A percentile compares a stretch with the other conserved stretches of the same genome.
These are phyloP conservation scores for Athene noctua DNA, from an alignment of 2,113 vertebrate species.

Conservation along the genomic window DNA sequence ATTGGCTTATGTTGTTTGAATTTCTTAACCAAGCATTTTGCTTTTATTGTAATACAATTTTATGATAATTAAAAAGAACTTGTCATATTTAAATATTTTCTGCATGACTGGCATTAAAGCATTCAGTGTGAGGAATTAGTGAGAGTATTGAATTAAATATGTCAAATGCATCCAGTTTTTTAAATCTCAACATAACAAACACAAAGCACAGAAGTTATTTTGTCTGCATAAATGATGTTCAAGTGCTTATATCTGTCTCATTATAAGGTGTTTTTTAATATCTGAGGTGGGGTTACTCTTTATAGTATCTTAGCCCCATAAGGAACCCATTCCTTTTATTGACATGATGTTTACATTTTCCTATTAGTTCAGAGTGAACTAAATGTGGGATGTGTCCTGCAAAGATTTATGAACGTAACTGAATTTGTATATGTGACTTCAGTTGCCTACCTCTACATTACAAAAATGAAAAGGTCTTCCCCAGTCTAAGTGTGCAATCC, in stretches of 20 bases:
- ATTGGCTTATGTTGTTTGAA: constrained; percentile 13
- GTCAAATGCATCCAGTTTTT: constrained; percentile 13
- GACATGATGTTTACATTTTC: neutral
- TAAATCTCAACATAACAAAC: neutral
- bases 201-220: neutral
- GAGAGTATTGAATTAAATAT: constrained; percentile 33
- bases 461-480: neutral
- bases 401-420: neutral
- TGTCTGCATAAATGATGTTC: neutral
- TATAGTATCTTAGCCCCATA: neutral
- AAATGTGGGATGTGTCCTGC: neutral
- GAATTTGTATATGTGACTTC: neutral
- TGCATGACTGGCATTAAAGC: constrained; percentile 27
- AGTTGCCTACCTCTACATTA: neutral
- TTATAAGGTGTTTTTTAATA: neutral
- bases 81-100: constrained; percentile 4
- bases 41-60: constrained; percentile 30
- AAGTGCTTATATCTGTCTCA: neutral
- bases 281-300: neutral
- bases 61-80: constrained; percentile 42
- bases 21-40: constrained; percentile 21
- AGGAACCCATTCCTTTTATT: neutral
- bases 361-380: neutral
- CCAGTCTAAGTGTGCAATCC: neutral
- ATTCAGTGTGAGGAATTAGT: constrained; percentile 42